A percentile compares a stretch with the other conserved stretches of the same genome.
phyloP scores from a whole-genome alignment of 2,113 vertebrate genomes.

The Sclerurus mexicanus region DNA sequence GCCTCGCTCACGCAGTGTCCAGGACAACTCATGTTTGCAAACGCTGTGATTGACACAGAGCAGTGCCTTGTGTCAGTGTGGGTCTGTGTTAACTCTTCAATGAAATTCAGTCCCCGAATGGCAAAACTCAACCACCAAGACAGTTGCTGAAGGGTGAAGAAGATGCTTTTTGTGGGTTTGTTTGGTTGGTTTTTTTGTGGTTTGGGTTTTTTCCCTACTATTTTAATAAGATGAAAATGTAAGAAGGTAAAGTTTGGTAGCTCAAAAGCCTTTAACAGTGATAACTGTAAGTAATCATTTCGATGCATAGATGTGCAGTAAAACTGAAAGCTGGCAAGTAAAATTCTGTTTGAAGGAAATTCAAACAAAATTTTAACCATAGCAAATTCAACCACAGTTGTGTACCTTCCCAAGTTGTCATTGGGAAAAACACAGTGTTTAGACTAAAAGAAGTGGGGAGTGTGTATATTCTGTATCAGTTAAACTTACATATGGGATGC shows the following conservation, averaged over 20 bases:
- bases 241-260: not conserved
- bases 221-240: not conserved
- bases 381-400: not conserved
- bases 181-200: not conserved
- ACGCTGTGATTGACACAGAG: fast-evolving
- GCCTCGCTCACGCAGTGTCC: fast-evolving
- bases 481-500: fast-evolving
- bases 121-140: not conserved
- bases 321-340: not conserved
- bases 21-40: not conserved
- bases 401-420: not conserved
- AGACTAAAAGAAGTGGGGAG: not conserved
- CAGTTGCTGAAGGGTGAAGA: not conserved
- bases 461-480: not conserved
- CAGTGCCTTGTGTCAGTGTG: fast-evolving
- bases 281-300: not conserved
- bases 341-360: not conserved
- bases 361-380: not conserved
- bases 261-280: not conserved
- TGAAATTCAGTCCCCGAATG: not conserved
- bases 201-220: not conserved
- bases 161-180: not conserved
- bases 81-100: not conserved
- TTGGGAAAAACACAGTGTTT: not conserved
- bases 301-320: not conserved